A percentile compares a stretch with the other conserved stretches of the same genome.
Evolutionary conservation across 2,797 vertebrate genomes (phyloP).

Genomic region (Phalanger gymnotis): DNA sequence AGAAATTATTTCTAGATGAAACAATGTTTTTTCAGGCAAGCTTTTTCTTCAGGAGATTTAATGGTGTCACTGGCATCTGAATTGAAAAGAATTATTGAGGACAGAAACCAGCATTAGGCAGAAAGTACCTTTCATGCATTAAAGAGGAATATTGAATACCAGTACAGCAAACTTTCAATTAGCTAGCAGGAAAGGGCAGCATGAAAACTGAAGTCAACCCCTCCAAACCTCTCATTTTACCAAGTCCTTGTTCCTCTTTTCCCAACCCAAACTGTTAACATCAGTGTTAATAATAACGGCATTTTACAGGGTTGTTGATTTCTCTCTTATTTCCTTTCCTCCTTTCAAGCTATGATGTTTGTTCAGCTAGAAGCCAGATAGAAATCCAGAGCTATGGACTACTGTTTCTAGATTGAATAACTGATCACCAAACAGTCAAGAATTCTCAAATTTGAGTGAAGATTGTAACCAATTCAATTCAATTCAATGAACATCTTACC

Average conservation of each 20-base stretch:
- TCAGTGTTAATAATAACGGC: neutral
- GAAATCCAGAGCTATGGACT: neutral
- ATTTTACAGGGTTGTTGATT: neutral
- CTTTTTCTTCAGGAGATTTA: constrained; percentile 41
- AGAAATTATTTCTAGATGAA: constrained; percentile 53
- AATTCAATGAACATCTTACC: neutral
- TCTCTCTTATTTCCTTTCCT: neutral
- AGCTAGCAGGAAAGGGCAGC: neutral
- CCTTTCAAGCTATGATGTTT: neutral
- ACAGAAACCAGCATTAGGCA: constrained; percentile 29
- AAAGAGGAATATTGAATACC: constrained; percentile 25
- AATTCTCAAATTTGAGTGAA: neutral
- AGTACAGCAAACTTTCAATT: neutral
- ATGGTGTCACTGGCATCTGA: constrained; percentile 51
- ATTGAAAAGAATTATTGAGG: neutral
- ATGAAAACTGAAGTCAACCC: neutral
- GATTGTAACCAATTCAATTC: neutral
- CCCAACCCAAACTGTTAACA: neutral
- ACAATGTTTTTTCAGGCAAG: constrained; percentile 41
- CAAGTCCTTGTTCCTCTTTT: neutral
- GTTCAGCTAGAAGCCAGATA: neutral
- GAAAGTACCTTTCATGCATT: constrained; percentile 20
- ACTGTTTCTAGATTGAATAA: neutral
- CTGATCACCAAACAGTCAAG: neutral
- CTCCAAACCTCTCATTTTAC: neutral